phyloP scores from a whole-genome alignment of 2,113 vertebrate genomes.

The Plestiodon gilberti region DNA sequence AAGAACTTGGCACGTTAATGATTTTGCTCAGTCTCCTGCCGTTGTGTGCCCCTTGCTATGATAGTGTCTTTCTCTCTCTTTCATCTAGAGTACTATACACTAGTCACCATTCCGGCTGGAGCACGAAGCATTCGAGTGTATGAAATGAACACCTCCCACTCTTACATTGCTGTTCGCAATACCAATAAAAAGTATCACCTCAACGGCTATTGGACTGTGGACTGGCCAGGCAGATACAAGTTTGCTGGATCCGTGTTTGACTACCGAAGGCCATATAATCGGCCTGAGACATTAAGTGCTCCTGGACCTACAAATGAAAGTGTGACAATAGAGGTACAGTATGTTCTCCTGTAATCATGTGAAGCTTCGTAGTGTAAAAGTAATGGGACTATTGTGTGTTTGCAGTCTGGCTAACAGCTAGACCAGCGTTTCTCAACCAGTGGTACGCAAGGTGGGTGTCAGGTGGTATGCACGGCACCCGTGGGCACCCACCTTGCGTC shows the following conservation, averaged over 20 bases:
- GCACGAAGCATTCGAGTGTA: conserved; percentile 82
- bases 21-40: background rate
- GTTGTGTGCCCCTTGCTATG: background rate
- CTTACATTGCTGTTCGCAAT: conserved; percentile 85
- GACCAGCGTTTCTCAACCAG: too few species aligned
- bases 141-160: conserved; percentile 84
- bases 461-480: too few species aligned
- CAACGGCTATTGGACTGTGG: conserved; percentile 87
- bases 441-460: too few species aligned
- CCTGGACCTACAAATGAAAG: conserved; percentile 87
- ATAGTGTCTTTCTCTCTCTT: background rate
- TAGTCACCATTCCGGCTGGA: conserved; percentile 84
- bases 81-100: conserved; percentile 80
- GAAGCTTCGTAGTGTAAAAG: background rate
- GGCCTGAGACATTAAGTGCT: conserved; percentile 83
- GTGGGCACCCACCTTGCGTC: too few species aligned
- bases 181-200: conserved; percentile 80
- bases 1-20: background rate
- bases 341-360: background rate
- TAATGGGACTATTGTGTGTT: background rate
- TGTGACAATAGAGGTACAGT: conserved; percentile 86
- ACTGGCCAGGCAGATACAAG: conserved; percentile 85
- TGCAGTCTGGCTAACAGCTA: background rate
- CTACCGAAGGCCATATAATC: conserved; percentile 83
- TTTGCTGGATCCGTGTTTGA: conserved; percentile 85